These are phyloP conservation scores for Zoanthus solanderi DNA, from an alignment of 92 coral and sea anemone genomes.

Conservation along the genomic window DNA sequence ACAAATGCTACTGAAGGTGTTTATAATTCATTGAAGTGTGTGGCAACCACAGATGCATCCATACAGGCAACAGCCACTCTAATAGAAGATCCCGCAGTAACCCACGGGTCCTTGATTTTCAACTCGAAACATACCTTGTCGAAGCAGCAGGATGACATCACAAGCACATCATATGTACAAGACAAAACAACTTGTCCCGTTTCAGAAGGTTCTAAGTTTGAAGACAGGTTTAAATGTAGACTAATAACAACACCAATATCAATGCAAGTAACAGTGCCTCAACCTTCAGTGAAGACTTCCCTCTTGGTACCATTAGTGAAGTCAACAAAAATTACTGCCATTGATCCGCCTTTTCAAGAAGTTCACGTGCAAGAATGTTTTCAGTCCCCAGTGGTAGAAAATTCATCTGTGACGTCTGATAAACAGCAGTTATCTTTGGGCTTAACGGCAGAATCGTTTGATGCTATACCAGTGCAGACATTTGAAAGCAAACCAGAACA, in stretches of 20 bases:
- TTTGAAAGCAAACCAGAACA: background rate
- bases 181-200: background rate
- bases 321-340: background rate
- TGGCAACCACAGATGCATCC: slow-evolving; percentile 3
- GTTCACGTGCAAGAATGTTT: background rate
- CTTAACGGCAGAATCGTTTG: background rate
- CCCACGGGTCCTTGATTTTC: background rate
- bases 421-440: no score
- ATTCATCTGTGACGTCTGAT: no score
- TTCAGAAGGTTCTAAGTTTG: background rate
- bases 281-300: background rate
- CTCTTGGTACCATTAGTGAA: background rate
- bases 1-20: background rate
- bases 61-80: slow-evolving; percentile 15
- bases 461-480: background rate
- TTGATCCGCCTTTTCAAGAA: background rate
- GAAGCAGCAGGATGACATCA: background rate
- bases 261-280: background rate
- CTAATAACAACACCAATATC: background rate
- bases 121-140: background rate
- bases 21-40: background rate
- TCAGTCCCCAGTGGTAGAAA: background rate
- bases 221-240: background rate
- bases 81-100: background rate
- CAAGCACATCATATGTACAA: background rate